Evolutionary conservation across 2,888 invertebrate species (phyloP), one percentile per base, ranked within the genome.

Genomic region (Cephus rjabovi): DNA sequence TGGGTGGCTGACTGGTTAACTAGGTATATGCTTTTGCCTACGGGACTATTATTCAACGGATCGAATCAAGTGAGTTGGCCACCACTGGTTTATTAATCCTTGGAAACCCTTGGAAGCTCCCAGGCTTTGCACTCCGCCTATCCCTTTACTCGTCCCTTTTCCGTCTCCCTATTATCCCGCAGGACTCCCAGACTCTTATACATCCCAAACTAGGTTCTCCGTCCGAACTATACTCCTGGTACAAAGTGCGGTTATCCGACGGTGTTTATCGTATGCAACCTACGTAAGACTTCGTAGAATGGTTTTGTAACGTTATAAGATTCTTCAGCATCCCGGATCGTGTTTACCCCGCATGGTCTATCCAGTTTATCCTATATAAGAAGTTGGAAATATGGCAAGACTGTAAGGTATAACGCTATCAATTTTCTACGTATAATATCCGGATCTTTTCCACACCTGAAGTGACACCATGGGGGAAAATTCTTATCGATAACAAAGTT

Each of bases 11-110:
- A 79, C 75, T 77, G 81, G 68, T 23, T 56, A 23, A 56, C 56
- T 56, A 56, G 56, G 9, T 23, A 9, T 56, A 56, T 56, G 75
- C 79, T 40, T 77, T 79, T 73, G 79, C 76, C 74, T 76, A 76
- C 69, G 69, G 75, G 69, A 79, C 81, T 79, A 80, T 82, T 82
- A 81, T 82, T 81, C 83, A 76, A 79, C 78, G 83, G 77, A 79
- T 81, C 75, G 76, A 74, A 68, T 77, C 77, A 70, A 78, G 71
- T 34, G 35, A 83, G 84, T 85, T 86, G 84, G 83, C 83, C 84
- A 83, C 83, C 88, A 85, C 87, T 85, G 86, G 84, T 87, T 87
- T 88, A 87, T 87, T 88, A 89, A 88, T 88, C 88, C 86, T 83
- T 80, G 84, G 85, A 85, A 84, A 85, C 84, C 86, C 85, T 83